Evolutionary conservation across 2,888 invertebrate species (phyloP).

Genomic region (Cheilosia impressa): DNA sequence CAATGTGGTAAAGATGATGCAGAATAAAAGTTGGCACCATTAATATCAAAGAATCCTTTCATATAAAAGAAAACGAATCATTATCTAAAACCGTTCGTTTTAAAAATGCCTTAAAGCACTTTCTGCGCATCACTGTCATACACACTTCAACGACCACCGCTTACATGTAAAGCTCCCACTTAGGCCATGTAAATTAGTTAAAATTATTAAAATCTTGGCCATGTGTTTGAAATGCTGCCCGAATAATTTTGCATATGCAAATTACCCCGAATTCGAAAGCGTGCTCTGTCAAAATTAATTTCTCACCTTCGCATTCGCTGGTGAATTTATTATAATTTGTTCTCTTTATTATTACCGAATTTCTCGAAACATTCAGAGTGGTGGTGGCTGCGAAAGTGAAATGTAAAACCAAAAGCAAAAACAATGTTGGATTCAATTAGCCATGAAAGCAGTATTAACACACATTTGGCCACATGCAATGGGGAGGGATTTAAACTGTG

Average conservation of each 20-base stretch:
- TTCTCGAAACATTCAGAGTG: conserved; percentile 22
- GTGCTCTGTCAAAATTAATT: conserved; percentile 56
- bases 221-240: no score
- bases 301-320: conserved; percentile 9
- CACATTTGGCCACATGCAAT: conserved; percentile 26
- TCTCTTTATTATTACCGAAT: conserved; percentile 20
- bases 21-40: no score
- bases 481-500: background rate
- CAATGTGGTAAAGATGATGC: no score
- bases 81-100: no score
- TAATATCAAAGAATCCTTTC: no score
- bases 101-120: no score
- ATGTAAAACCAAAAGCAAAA: conserved; percentile 10
- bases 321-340: conserved; percentile 43
- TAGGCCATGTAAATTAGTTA: no score
- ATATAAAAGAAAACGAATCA: no score
- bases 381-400: background rate
- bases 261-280: conserved; percentile 1
- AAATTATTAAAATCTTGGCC: no score
- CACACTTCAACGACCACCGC: no score
- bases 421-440: conserved; percentile 45
- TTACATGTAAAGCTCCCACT: no score
- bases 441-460: conserved; percentile 42
- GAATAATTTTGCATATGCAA: background rate
- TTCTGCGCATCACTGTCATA: no score